phyloP scores from a whole-genome alignment of 2,797 vertebrate species.

The Poeciliopsis turneri region DNA sequence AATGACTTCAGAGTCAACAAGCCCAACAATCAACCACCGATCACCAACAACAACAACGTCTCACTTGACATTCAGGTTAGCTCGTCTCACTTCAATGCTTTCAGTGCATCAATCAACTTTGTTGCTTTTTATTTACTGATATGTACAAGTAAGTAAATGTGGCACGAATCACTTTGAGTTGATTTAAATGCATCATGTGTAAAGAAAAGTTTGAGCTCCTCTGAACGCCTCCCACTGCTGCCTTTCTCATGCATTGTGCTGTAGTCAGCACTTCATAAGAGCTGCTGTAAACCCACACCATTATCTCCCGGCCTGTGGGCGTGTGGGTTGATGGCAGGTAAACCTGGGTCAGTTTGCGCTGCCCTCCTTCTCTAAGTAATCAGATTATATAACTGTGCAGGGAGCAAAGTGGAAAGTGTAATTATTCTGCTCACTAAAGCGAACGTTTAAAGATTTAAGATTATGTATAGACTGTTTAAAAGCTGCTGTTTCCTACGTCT shows the following conservation, averaged over 20 bases:
- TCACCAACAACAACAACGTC: slow-evolving; percentile 53
- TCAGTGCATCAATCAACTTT: neutral
- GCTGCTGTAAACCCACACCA: slow-evolving; percentile 45
- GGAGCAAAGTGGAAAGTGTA: neutral
- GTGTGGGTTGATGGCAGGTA: slow-evolving; percentile 19
- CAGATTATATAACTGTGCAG: slow-evolving; percentile 15
- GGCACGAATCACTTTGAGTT: slow-evolving; percentile 8
- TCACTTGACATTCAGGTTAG: slow-evolving; percentile 53
- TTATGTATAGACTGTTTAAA: slow-evolving; percentile 18
- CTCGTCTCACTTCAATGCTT: slow-evolving; percentile 4
- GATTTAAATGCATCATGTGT: slow-evolving; percentile 25
- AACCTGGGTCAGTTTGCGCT: slow-evolving; percentile 33
- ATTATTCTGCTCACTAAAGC: neutral
- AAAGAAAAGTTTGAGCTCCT: slow-evolving; percentile 13
- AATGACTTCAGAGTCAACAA: slow-evolving; percentile 66
- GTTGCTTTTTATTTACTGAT: neutral
- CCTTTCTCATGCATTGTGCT: slow-evolving; percentile 53
- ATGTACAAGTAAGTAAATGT: neutral
- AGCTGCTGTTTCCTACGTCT: slow-evolving; percentile 15
- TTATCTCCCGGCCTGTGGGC: slow-evolving; percentile 20
- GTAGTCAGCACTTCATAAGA: slow-evolving; percentile 28
- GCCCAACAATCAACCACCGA: slow-evolving; percentile 37
- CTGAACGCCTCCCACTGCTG: slow-evolving; percentile 3
- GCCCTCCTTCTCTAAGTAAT: slow-evolving; percentile 16
- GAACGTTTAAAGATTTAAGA: slow-evolving; percentile 4